Evolutionary conservation across 2,113 vertebrate genomes (phyloP), one percentile per base, ranked within the genome.

Genomic region (Aplodontia rufa): DNA sequence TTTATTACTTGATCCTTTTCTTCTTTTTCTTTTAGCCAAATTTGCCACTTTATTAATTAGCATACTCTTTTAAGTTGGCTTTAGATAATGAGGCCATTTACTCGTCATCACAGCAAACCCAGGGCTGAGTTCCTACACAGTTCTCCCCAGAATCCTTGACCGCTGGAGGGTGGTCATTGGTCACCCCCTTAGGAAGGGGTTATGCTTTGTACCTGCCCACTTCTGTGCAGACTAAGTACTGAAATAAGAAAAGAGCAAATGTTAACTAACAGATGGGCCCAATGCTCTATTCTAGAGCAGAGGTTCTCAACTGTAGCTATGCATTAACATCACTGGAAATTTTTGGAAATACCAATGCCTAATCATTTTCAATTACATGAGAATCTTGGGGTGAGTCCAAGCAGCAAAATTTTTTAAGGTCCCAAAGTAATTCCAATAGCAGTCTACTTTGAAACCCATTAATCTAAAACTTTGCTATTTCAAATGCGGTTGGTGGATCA

Each of bases 231-330:
- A n/a, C n/a, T 72, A 78, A 74, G 13, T 45, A 26, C 30, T 40
- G 4, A 19, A 60, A 58, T 32, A 93, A 89, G 58, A 89, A 95
- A 95, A 71, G 28, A 82, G 64, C 40, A 91, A 85, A 82, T n/a
- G 42, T n/a, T 51, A 72, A 72, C 13, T 51, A 72, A 72, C 13
- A 58, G 37, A 28, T 51, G 3, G 49, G 22, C 17, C 28, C 64
- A 4, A 32, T 62, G 74, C 68, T 62, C 19, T 26, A 22, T 11
- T 75, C 42, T 49, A 69, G 5, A 40, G 8, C 16, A 35, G 8
- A 60, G 60, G 37, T 79, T 53, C 24, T 90, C n/a, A 92, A 17
- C 30, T 19, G 28, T 68, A 37, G 28, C 40, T 79, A 51, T 37
- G 53, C 9, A 68, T 84, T 60, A 11, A 37, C 45, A 58, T 53